Conservation (phyloP, 2,113 vertebrate genomes). For the Onychorhynchus coronatus region DNA sequence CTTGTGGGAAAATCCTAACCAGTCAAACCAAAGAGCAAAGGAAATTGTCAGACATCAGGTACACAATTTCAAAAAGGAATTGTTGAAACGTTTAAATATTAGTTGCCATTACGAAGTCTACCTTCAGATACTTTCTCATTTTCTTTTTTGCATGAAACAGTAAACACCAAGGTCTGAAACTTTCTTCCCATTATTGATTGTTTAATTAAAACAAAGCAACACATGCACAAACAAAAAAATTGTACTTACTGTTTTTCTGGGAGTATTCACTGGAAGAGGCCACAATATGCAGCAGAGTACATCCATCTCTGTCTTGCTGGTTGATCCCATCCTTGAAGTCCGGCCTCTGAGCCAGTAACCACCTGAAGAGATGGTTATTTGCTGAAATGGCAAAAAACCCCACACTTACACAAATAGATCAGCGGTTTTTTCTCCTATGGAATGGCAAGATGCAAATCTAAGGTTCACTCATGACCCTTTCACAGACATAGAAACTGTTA, state of each 20-base stretch:
- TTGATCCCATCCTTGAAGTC: conserved; percentile 72
- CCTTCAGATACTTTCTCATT: not conserved
- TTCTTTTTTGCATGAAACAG: not conserved
- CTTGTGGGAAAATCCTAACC: not conserved
- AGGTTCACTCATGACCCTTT: not conserved
- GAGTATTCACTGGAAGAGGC: conserved; percentile 65
- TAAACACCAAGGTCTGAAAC: not conserved
- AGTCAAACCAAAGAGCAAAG: not conserved
- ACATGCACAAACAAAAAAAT: not conserved
- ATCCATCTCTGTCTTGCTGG: conserved; percentile 70
- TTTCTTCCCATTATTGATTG: not conserved
- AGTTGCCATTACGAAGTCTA: not conserved
- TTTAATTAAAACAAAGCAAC: not conserved
- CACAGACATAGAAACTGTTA: not conserved
- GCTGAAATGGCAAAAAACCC: conserved; percentile 42
- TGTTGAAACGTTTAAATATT: not conserved
- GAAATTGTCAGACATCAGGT: not conserved
- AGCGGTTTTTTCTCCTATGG: accelerated
- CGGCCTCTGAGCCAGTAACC: conserved; percentile 66
- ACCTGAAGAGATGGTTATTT: conserved; percentile 72
- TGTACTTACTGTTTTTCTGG: conserved; percentile 59
- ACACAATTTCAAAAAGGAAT: not conserved
- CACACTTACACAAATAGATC: not conserved
- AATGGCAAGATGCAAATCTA: not conserved
- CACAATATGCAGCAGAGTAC: conserved; percentile 73